Percentiles rank a stretch among this genome's conserved stretches.
Evolutionary conservation across 2,888 invertebrate species (phyloP).

Genomic region (Augochlorella aurata): DNA sequence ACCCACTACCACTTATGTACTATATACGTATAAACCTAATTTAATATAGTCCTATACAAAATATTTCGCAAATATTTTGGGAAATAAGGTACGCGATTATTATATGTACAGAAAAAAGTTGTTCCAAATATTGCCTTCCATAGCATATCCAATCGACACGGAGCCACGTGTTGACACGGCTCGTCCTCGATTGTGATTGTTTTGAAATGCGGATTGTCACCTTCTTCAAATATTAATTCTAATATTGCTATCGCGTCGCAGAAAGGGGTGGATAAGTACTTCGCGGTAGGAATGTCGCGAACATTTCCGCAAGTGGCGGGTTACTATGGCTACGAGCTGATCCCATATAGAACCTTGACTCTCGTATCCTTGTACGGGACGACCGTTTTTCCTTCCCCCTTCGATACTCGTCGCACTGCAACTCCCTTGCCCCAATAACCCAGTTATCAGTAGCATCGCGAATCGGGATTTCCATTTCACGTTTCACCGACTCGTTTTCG

Average conservation of each 20-base stretch:
- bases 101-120: no score
- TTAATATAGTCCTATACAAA: no score
- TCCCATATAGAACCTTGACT: conserved; percentile 38
- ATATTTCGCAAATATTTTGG: no score
- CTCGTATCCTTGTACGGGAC: conserved; percentile 48
- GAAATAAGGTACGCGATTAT: no score
- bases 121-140: no score
- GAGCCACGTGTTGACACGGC: no score
- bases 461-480: conserved; percentile 44
- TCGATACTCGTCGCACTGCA: conserved; percentile 32
- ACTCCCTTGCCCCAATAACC: conserved; percentile 65
- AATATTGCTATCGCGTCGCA: not conserved
- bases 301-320: conserved; percentile 17
- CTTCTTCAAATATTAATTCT: not conserved
- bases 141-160: no score
- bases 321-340: conserved; percentile 33
- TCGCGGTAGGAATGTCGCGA: not conserved
- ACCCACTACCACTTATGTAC: no score
- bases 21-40: no score
- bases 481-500: conserved; percentile 10
- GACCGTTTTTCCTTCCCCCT: conserved; percentile 49
- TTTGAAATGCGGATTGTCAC: no score
- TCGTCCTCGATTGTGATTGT: no score
- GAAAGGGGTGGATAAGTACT: no score
- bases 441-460: conserved; percentile 57